phyloP scores from a whole-genome alignment of 1,140 invertebrate genomes.

The Trigoniulus corallinus region DNA sequence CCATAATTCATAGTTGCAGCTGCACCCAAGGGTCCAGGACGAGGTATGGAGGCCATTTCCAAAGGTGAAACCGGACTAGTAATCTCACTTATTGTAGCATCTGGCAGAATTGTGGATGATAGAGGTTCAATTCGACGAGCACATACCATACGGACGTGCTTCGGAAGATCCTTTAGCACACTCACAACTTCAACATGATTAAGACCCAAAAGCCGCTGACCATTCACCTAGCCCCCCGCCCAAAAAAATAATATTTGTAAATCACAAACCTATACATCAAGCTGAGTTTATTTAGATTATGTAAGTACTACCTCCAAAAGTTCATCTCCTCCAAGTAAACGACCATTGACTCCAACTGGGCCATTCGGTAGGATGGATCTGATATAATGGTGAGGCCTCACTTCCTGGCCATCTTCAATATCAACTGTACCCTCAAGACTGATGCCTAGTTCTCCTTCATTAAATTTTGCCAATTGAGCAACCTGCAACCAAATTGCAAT shows the following conservation, averaged over 20 bases:
- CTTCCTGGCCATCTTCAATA: conserved; percentile 71
- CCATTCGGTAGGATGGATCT: conserved; percentile 78
- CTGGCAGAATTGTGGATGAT: conserved; percentile 11
- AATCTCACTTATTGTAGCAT: conserved; percentile 8
- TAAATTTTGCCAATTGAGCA: conserved; percentile 68
- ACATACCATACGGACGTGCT: conserved; percentile 86
- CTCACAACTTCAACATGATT: conserved; percentile 91
- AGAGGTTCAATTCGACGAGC: conserved; percentile 42
- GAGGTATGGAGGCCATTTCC: background rate
- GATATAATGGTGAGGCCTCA: conserved; percentile 84
- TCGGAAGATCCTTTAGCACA: conserved; percentile 84
- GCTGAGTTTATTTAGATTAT: background rate
- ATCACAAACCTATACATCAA: background rate
- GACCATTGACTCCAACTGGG: conserved; percentile 73
- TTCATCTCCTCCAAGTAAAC: conserved; percentile 71
- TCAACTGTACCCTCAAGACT: conserved; percentile 93
- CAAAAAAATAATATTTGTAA: background rate
- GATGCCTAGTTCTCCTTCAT: conserved; percentile 77
- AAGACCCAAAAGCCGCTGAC: conserved; percentile 79
- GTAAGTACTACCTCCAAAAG: conserved; percentile 45
- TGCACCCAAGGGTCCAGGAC: background rate
- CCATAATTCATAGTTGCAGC: conserved; percentile 22
- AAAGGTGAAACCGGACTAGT: background rate
- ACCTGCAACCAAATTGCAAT: no score
- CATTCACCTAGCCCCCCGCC: conserved; percentile 62